Conservation (phyloP, 2,888 invertebrate genomes). For the Amphipyra tragopoginis region DNA sequence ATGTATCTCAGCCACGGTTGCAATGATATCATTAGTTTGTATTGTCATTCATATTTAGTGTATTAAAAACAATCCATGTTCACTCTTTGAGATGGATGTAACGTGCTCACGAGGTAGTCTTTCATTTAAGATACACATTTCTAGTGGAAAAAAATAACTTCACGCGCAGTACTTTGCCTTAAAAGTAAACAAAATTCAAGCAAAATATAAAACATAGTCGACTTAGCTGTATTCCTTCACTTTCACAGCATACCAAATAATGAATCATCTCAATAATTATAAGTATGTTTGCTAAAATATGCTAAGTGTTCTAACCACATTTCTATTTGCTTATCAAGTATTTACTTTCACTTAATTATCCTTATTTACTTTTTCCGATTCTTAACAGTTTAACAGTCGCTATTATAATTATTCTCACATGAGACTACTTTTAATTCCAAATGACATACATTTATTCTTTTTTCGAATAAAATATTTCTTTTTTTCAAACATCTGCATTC, state of each 20-base stretch:
- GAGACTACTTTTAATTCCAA: neutral
- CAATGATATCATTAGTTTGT: slow-evolving; percentile 50
- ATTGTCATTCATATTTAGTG: slow-evolving; percentile 48
- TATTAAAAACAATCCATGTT: slow-evolving; percentile 49
- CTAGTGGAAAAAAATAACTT: neutral
- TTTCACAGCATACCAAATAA: neutral
- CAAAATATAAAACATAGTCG: neutral
- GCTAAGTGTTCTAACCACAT: slow-evolving; percentile 1
- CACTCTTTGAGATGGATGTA: slow-evolving; percentile 57
- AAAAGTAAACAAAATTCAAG: neutral
- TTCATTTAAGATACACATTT: slow-evolving; percentile 45
- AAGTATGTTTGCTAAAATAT: slow-evolving; percentile 8
- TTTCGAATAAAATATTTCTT: neutral
- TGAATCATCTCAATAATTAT: neutral
- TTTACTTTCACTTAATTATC: too few relatives aligned
- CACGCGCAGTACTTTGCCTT: neutral
- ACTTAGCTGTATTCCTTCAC: neutral
- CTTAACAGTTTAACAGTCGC: too few relatives aligned
- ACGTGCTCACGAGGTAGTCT: slow-evolving; percentile 45
- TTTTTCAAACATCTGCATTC: neutral
- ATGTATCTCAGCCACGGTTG: slow-evolving; percentile 55
- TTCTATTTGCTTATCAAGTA: neutral
- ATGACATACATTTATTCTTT: neutral
- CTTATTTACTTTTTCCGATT: neutral
- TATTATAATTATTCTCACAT: too few relatives aligned